These are phyloP conservation scores for Salvelinus alpinus DNA, from an alignment of 2,113 vertebrate genomes.

Conservation along the genomic window DNA sequence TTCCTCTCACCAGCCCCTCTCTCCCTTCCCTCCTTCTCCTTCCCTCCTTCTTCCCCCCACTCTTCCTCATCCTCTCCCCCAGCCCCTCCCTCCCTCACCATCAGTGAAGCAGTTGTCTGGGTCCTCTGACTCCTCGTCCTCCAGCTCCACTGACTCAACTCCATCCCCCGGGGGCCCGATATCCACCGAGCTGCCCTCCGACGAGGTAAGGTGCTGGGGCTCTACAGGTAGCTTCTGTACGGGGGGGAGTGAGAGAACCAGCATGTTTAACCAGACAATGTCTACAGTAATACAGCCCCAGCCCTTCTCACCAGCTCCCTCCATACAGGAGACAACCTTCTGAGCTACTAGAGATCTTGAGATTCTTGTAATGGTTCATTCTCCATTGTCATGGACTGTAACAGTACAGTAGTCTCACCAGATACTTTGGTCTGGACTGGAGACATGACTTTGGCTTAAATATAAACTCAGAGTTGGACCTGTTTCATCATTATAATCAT, in stretches of 20 bases:
- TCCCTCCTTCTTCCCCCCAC: neutral
- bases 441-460: slow-evolving; percentile 64
- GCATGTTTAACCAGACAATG: too few species aligned
- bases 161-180: slow-evolving; percentile 86
- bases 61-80: neutral
- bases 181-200: slow-evolving; percentile 95
- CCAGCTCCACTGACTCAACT: slow-evolving; percentile 84
- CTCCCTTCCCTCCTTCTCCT: neutral
- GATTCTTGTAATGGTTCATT: slow-evolving; percentile 38
- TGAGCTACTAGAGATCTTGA: slow-evolving; percentile 41
- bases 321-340: too few species aligned
- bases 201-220: slow-evolving; percentile 85
- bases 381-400: slow-evolving; percentile 39
- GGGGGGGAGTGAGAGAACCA: neutral
- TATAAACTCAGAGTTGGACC: slow-evolving; percentile 83
- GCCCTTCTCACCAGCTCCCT: too few species aligned
- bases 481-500: slow-evolving; percentile 26
- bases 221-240: slow-evolving; percentile 70
- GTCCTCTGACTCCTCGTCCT: slow-evolving; percentile 89
- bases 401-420: slow-evolving; percentile 38
- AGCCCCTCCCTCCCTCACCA: slow-evolving; percentile 66
- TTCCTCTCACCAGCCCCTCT: too few species aligned
- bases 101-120: slow-evolving; percentile 97
- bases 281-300: too few species aligned
- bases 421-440: slow-evolving; percentile 34